Base-by-base conservation (phyloP, 2,888 invertebrate species). In the Axea sp. region DNA sequence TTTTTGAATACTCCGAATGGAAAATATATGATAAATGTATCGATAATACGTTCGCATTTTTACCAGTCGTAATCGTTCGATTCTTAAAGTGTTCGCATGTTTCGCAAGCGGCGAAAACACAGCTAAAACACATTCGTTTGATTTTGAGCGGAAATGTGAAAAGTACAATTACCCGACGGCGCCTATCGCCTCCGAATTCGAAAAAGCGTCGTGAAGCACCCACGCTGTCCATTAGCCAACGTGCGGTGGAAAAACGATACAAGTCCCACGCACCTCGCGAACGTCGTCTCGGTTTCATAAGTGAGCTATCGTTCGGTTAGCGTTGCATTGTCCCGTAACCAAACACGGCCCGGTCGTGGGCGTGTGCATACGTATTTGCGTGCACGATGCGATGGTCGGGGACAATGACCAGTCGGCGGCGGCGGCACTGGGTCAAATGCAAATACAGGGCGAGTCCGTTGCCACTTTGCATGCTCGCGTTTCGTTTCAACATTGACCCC, bases 381-480 rank as follows among this genome's bases (percentile, higher is more conserved):
- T 15, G 69, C 57, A 37, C 62, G 67, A 59, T 35, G 53, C 55
- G 55, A 37, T 28, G 26, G 41, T n/a, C 26, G 75, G 59, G 75
- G 76, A 74, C 77, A 80, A 79, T 64, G 79, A 79, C 76, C 80
- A 77, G 73, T 45, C 78, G 78, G 62, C 77, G 77, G 77, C 78
- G 76, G 76, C 78, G 78, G 62, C 77, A 78, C 78, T 79, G 76
- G 76, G 78, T 80, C 78, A 77, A 77, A 80, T 80, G 79, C 74
- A 78, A 79, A 82, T 80, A 76, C 65, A 76, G 79, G 49, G 59
- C 49, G 55, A 35, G 65, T 8, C 43, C 28, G 17, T 37, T 37
- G 14, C 12, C 33, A 31, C 41, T 49, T 45, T 49, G 57, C 33
- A 37, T 22, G 12, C 11, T 28, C 41, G 26, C 41, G 57, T 41